These are phyloP conservation scores for Lacerta bilineata DNA, from an alignment of 2,797 vertebrate species.

Conservation along the genomic window DNA sequence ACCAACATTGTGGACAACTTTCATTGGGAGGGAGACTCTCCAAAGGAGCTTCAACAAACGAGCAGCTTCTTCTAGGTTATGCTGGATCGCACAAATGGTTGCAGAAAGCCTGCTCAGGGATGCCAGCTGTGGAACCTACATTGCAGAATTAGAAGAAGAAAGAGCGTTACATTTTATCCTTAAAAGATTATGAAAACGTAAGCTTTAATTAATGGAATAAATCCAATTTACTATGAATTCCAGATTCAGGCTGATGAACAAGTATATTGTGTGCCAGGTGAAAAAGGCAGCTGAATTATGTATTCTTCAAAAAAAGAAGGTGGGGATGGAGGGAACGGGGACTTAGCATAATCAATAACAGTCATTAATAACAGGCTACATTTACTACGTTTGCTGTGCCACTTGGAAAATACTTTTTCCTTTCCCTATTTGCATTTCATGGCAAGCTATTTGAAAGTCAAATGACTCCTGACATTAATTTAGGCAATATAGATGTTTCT, in stretches of 20 bases:
- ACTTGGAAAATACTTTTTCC: conserved; percentile 48
- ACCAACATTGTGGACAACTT: conserved; percentile 59
- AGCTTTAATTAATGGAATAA: conserved; percentile 54
- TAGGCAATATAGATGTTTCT: conserved; percentile 56
- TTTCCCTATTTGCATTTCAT: conserved; percentile 53
- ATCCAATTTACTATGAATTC: conserved; percentile 52
- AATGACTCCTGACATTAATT: conserved; percentile 63
- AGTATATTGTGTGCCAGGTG: conserved; percentile 52
- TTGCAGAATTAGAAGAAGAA: background rate
- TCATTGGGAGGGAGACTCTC: conserved; percentile 89
- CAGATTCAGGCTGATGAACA: conserved; percentile 40
- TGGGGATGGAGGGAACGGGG: conserved; percentile 7
- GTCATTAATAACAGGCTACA: conserved; percentile 68
- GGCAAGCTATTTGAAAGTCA: conserved; percentile 66
- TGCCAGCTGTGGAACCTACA: conserved; percentile 75
- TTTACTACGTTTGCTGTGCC: conserved; percentile 59
- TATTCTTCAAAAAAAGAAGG: conserved; percentile 60
- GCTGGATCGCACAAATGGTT: conserved; percentile 81
- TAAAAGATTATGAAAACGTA: conserved; percentile 47
- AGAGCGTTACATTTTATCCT: conserved; percentile 27
- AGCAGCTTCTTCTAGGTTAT: conserved; percentile 88
- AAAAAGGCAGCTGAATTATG: conserved; percentile 64
- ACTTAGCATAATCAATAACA: conserved; percentile 69
- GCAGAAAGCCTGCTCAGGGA: conserved; percentile 77
- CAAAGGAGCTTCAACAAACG: conserved; percentile 90